Evolutionary conservation across 2,113 vertebrate species (phyloP).

Genomic region (Sardina pilchardus): DNA sequence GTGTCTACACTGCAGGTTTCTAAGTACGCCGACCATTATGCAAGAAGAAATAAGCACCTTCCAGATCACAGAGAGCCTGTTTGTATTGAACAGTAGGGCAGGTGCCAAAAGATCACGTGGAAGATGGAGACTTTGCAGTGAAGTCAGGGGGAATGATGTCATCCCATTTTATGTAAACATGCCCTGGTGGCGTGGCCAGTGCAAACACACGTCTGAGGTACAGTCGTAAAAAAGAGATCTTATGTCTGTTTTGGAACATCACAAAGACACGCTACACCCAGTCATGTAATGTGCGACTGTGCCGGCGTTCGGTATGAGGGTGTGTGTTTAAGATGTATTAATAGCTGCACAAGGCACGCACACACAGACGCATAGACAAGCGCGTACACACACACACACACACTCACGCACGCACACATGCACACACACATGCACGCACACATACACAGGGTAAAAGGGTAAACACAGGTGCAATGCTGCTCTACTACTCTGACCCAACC

Average conservation of each 20-base stretch:
- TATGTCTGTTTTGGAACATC: background rate
- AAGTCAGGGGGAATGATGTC: conserved; percentile 1
- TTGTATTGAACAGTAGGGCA: background rate
- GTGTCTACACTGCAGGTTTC: background rate
- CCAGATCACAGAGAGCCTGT: background rate
- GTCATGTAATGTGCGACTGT: background rate
- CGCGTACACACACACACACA: background rate
- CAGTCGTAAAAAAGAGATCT: background rate
- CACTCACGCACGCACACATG: background rate
- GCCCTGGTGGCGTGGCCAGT: background rate
- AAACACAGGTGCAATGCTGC: background rate
- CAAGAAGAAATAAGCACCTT: background rate
- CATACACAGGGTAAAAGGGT: conserved; percentile 1
- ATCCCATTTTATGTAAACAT: conserved; percentile 6
- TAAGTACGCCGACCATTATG: background rate
- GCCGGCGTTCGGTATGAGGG: background rate
- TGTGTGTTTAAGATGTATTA: background rate
- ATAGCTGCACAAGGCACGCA: background rate
- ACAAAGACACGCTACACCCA: background rate
- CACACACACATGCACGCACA: background rate
- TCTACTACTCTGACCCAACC: background rate
- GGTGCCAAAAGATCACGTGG: background rate
- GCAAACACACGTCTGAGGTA: background rate
- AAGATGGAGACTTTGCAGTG: background rate
- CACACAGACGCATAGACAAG: background rate